A percentile compares a stretch with the other conserved stretches of the same genome.
These are phyloP conservation scores for Gryllus longicercus DNA, from an alignment of 2,888 invertebrate genomes.

Conservation along the genomic window DNA sequence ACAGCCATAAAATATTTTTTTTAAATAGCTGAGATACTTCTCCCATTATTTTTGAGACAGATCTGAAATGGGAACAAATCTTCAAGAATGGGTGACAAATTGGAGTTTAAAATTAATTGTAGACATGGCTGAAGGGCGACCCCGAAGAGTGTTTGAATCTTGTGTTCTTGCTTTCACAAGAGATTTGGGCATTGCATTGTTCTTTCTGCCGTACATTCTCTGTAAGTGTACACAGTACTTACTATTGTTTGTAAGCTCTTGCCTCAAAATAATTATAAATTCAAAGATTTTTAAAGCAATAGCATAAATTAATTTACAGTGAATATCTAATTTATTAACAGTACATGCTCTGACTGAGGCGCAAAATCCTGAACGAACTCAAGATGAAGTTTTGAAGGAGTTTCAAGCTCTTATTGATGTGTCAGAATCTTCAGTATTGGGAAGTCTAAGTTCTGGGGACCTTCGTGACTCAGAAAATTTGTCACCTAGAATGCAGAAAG, in stretches of 20 bases:
- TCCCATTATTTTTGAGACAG: background rate
- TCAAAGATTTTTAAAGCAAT: too few relatives aligned
- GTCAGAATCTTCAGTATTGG: background rate
- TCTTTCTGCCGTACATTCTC: constrained; percentile 72
- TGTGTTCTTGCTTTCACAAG: constrained; percentile 73
- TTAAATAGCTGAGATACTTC: background rate
- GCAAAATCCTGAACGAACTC: background rate
- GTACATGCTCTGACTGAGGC: background rate
- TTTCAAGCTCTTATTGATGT: background rate
- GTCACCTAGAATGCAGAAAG: background rate
- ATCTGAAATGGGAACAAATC: background rate
- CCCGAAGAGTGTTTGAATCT: constrained; percentile 60
- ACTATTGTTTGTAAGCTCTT: too few relatives aligned
- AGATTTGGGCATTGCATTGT: constrained; percentile 66
- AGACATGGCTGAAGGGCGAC: constrained; percentile 57
- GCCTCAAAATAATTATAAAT: too few relatives aligned
- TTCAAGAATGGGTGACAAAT: constrained; percentile 44
- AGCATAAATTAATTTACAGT: too few relatives aligned
- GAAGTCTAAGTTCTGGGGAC: background rate
- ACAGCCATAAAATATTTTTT: too few relatives aligned
- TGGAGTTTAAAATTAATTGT: constrained; percentile 71
- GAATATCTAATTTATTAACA: background rate
- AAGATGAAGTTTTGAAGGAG: background rate
- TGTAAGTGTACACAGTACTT: constrained; percentile 41
- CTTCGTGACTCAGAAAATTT: background rate